A percentile compares a stretch with the other conserved stretches of the same genome.
Conservation (phyloP, 2,113 vertebrate genomes). For the Catharus bicknelli region DNA sequence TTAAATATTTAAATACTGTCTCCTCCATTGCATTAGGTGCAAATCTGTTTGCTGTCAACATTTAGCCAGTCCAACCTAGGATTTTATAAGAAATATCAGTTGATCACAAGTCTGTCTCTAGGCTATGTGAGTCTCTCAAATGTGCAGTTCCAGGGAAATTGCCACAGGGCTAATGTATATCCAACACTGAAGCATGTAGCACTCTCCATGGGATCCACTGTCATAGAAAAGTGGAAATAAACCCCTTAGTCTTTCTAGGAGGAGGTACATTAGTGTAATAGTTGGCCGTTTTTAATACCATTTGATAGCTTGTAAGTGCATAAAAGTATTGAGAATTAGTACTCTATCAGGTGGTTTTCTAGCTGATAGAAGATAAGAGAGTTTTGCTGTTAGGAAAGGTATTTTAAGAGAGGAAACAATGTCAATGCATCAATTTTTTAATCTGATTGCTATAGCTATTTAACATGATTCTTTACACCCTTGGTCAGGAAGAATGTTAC, state of each 20-base stretch:
- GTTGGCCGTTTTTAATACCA: not conserved
- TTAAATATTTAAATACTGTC: not conserved
- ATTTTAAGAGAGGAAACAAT: not conserved
- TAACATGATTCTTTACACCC: not conserved
- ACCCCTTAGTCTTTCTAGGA: not conserved
- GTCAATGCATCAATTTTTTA: not conserved
- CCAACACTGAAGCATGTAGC: not conserved
- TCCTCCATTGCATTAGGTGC: not conserved
- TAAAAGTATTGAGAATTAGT: not conserved
- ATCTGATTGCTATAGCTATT: not conserved
- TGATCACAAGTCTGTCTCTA: not conserved
- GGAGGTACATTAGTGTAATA: not conserved
- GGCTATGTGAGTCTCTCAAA: not conserved
- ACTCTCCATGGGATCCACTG: not conserved
- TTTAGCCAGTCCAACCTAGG: not conserved
- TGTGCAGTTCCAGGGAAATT: not conserved
- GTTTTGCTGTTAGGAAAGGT: not conserved
- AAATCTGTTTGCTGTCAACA: conserved; percentile 4
- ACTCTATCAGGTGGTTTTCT: not conserved
- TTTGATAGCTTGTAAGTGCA: not conserved
- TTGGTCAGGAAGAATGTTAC: not conserved
- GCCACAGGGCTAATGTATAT: not conserved
- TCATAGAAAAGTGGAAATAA: not conserved
- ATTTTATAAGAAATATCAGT: conserved; percentile 1
- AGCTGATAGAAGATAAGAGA: not conserved